phyloP scores from a whole-genome alignment of 1,140 invertebrate genomes.

The Cydia strobilella region DNA sequence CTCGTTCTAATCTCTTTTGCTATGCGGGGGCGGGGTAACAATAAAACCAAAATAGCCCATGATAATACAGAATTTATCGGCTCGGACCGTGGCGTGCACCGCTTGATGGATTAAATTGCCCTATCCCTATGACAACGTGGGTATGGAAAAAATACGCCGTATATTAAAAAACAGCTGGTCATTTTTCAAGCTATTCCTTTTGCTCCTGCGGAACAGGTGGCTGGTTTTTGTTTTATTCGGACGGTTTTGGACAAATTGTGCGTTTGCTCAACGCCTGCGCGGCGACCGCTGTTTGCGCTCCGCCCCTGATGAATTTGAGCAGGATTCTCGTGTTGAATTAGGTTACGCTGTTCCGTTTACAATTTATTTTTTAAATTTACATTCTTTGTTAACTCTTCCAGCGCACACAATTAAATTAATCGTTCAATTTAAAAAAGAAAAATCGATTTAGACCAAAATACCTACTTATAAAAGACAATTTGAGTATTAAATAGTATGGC shows the following conservation, averaged over 20 bases:
- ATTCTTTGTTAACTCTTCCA: slow-evolving; percentile 29
- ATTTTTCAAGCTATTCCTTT: slow-evolving; percentile 81
- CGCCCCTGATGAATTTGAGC: slow-evolving; percentile 64
- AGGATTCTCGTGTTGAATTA: slow-evolving; percentile 65
- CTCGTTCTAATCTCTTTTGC: slow-evolving; percentile 60
- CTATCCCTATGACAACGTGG: slow-evolving; percentile 80
- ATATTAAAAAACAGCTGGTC: slow-evolving; percentile 80
- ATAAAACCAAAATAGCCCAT: slow-evolving; percentile 74
- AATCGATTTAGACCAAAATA: background rate
- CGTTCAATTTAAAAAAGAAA: background rate
- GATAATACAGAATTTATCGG: slow-evolving; percentile 77
- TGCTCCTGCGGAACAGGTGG: slow-evolving; percentile 72
- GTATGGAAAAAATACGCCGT: slow-evolving; percentile 77
- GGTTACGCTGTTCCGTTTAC: slow-evolving; percentile 52
- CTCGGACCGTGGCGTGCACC: slow-evolving; percentile 60
- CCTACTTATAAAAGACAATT: background rate
- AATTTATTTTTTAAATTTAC: slow-evolving; percentile 43
- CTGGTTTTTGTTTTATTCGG: slow-evolving; percentile 49
- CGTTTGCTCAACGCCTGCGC: slow-evolving; percentile 58
- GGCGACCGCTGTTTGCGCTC: slow-evolving; percentile 53
- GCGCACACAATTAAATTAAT: background rate
- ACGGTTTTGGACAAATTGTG: slow-evolving; percentile 57
- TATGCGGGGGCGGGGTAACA: slow-evolving; percentile 60
- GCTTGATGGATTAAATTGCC: slow-evolving; percentile 82
- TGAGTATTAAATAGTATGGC: background rate